Base-by-base conservation (phyloP, 2,888 invertebrate species). In the Laspeyria flexula region DNA sequence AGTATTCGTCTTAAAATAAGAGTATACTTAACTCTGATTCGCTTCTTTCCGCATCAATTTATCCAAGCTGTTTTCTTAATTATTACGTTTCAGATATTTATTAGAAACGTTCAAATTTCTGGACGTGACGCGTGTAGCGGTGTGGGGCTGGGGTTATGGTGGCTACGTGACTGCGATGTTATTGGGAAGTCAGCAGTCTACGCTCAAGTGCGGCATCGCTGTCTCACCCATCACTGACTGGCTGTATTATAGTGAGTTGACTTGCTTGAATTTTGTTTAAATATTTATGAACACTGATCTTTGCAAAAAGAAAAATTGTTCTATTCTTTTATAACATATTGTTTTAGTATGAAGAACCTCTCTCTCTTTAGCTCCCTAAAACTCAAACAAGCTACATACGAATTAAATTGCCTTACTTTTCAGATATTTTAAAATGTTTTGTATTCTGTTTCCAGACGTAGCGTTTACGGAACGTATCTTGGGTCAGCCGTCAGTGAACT, bases 111-210 rank as follows among this genome's bases (percentile, higher is more conserved):
- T 96, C 72, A 95, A 95, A 78, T 98, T 95, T 89, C 94, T 98
- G 77, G 97, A 98, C 87, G 95, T 96, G 75, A 95, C 96, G 1
- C 94, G 97, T 53, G 96, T 98, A 37, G 98, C 97, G 6, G 96
- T 99, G 49, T 98, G 98, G 98, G 99, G 99, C 34, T 98, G 98
- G 98, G 98, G 98, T 11, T 99, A 98, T 87, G 99, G 97, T 6
- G 99, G 98, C 6, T 99, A 98, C 87, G 97, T 98, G 29, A 97
- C 98, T n/a, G 94, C 97, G 43, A 97, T 97, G 95, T 95, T 97
- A 52, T 93, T 99, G 44, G 97, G 97, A 31, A 95, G 96, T 42
- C 97, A 97, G 81, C 97, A 97, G 83, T 94, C 96, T 73, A 95
- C 97, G 44, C 97, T 98, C 90, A 97, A 97, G 83, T 99, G 99